Evolutionary conservation across 2,888 invertebrate species (phyloP), one percentile per base, ranked within the genome.

Genomic region (Rapana venosa): DNA sequence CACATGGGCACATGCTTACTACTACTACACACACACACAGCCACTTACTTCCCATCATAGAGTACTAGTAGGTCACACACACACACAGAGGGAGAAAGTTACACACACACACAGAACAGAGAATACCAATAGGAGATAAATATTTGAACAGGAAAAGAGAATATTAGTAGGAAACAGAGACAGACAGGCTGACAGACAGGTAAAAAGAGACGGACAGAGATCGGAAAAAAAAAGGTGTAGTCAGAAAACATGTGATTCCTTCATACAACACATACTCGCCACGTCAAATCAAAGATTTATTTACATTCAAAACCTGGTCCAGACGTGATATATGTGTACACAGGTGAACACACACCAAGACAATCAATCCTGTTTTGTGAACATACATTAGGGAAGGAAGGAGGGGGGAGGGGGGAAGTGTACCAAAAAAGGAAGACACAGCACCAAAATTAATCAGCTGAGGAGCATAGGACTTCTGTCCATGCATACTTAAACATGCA

Each of bases 231-330:
- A 17, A 66, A 66, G 26, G 47, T 47, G 47, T 47, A 66, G n/a
- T n/a, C 47, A 47, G 47, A 47, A 47, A 47, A 47, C 47, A 47
- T 47, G 8, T 8, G 47, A 47, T 8, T 79, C 35, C 26, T 17
- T 5, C 74, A 74, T 26, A 74, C 74, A 11, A 74, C n/a, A 74
- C n/a, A 74, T n/a, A n/a, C 11, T 0, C 26, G 17, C 32, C 35
- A 79, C 17, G 74, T 74, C 79, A 79, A 79, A 35, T 66, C 66
- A 66, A 74, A 74, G 17, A 35, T 79, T 79, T 79, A 79, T 79
- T 79, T 79, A 79, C 79, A 79, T 32, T 79, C 79, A 79, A 79
- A 79, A 79, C 79, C 79, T 79, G 79, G 79, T 79, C 79, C 79
- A 79, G 79, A 79, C 15, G 35, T 79, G 79, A 32, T 35, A 35